Evolutionary conservation across 2,797 vertebrate genomes (phyloP).

Genomic region (Danio kyathit): DNA sequence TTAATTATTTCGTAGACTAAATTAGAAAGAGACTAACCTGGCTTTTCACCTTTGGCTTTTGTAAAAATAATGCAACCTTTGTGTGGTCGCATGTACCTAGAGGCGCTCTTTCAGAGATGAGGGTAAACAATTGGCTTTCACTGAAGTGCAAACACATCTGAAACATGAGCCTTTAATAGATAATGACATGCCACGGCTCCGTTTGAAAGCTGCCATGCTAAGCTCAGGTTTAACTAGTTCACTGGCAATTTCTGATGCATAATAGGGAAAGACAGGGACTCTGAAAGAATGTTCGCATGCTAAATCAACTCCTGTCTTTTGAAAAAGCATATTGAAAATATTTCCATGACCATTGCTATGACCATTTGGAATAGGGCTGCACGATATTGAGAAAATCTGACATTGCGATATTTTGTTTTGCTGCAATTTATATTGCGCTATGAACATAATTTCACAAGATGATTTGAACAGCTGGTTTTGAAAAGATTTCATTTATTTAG

Average conservation of each 20-base stretch:
- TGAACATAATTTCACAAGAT: too few relatives aligned
- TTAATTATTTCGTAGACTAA: constrained; percentile 77
- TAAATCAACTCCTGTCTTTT: constrained; percentile 15
- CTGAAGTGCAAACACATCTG: constrained; percentile 70
- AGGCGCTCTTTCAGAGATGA: constrained; percentile 63
- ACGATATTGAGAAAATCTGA: too few relatives aligned
- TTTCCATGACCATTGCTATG: background rate
- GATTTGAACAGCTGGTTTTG: too few relatives aligned
- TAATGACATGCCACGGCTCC: constrained; percentile 58
- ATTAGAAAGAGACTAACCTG: constrained; percentile 71
- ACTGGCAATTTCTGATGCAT: constrained; percentile 13
- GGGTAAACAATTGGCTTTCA: constrained; percentile 65
- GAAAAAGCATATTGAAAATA: background rate
- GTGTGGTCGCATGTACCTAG: constrained; percentile 69
- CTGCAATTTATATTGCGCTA: too few relatives aligned
- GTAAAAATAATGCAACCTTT: constrained; percentile 68
- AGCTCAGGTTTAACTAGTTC: constrained; percentile 45
- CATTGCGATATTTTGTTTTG: too few relatives aligned
- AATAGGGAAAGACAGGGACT: constrained; percentile 28
- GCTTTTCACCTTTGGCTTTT: constrained; percentile 60
- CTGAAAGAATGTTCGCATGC: constrained; percentile 19
- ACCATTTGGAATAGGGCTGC: too few relatives aligned
- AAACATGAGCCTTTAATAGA: constrained; percentile 68
- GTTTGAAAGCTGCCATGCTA: constrained; percentile 56
- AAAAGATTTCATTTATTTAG: too few relatives aligned